Base-by-base conservation (phyloP, 2,888 invertebrate genomes). In the Eudasyphora cyanicolor region DNA sequence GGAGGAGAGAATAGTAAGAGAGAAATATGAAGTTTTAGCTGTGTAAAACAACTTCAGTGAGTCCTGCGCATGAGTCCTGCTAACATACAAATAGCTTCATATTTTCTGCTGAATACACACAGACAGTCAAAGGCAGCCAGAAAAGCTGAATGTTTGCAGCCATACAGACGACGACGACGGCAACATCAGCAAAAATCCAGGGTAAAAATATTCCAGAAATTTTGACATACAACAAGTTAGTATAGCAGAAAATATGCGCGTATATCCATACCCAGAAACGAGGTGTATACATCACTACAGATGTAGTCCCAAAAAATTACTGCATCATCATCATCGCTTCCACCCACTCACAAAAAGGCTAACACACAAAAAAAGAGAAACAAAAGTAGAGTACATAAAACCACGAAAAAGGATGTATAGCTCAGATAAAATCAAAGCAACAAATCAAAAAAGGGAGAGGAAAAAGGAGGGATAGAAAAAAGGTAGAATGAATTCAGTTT, bases 121-220 rank as follows among this genome's bases (percentile, higher is more conserved):
- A 24, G 2, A 45, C 45, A 54, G 49, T 17, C n/a, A n/a, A n/a
- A n/a, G n/a, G n/a, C n/a, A n/a, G n/a, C n/a, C n/a, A n/a, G n/a
- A n/a, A n/a, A n/a, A n/a, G n/a, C n/a, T n/a, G n/a, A n/a, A n/a
- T n/a, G n/a, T n/a, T n/a, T n/a, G n/a, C n/a, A n/a, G n/a, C n/a
- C n/a, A n/a, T 32, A 32, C 32, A 32, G 4, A 32, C 32, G 32
- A 32, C 8, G n/a, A n/a, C n/a, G n/a, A n/a, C n/a, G n/a, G n/a
- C 45, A 12, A 19, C 38, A 32, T 14, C 67, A 67, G 38, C 67
- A 42, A 67, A 60, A 67, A 67, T 67, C 67, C 67, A 67, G 67
- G 67, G 67, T 67, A 67, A 35, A 35, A 35, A 19, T 64, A 12
- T 64, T 64, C 42, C 21, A 67, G 62, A 32, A 10, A 24, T 21